Percentiles rank a stretch among this genome's conserved stretches.
Evolutionary conservation across 2,888 invertebrate genomes (phyloP).

Genomic region (Andrena fulva): DNA sequence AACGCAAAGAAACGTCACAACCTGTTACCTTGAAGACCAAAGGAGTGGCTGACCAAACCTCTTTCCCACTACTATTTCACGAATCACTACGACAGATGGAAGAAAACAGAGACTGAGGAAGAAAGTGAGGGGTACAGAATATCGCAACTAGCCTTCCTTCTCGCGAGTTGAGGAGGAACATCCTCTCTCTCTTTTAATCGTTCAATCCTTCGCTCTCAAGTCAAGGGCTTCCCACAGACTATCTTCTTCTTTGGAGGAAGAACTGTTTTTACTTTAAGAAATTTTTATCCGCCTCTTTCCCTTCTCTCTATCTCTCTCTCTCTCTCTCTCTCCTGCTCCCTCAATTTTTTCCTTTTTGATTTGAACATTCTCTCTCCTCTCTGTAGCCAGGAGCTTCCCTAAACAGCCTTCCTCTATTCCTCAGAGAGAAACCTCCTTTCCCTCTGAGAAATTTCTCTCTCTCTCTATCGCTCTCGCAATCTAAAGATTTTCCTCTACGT

Average conservation of each 20-base stretch:
- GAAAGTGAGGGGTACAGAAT: not conserved
- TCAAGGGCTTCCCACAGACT: not conserved
- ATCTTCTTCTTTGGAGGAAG: not conserved
- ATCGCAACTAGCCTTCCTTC: not conserved
- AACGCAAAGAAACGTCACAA: too few species aligned
- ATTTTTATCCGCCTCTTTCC: not conserved
- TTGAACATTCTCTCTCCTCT: not conserved
- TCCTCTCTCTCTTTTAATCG: constrained; percentile 13
- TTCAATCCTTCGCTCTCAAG: constrained; percentile 2
- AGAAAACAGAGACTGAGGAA: not conserved
- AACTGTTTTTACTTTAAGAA: constrained; percentile 2
- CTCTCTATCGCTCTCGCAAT: not conserved
- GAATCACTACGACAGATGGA: not conserved
- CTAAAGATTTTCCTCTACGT: not conserved
- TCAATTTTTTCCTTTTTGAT: not conserved
- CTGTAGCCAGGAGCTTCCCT: constrained; percentile 2
- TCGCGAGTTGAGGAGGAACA: not conserved
- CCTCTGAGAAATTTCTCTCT: not conserved
- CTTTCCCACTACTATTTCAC: not conserved
- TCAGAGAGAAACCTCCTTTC: not conserved
- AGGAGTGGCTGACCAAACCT: too few species aligned
- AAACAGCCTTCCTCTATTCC: not conserved
- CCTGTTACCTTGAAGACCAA: too few species aligned
- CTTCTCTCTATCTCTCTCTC: not conserved
- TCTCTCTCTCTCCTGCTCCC: not conserved